Percentiles rank a stretch among this genome's conserved stretches.
Conservation (phyloP, 2,797 vertebrate genomes). For the Squalus acanthias region DNA sequence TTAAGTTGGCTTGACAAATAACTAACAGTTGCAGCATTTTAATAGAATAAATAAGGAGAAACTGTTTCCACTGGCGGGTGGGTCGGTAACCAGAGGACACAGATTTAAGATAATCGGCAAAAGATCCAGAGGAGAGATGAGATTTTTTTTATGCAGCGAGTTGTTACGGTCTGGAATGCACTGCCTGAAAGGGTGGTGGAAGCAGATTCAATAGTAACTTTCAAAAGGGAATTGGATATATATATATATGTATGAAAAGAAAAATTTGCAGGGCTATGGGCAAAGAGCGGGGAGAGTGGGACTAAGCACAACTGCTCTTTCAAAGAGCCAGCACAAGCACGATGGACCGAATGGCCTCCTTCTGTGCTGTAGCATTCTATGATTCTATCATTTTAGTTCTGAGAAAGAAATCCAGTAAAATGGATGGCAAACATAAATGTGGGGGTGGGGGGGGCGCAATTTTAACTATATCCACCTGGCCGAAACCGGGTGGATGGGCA, state of each 20-base stretch:
- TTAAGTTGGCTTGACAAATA: background rate
- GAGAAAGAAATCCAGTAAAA: background rate
- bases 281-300: background rate
- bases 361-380: background rate
- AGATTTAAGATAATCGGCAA: background rate
- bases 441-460: background rate
- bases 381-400: background rate
- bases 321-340: background rate
- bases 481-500: background rate
- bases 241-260: background rate
- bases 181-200: background rate
- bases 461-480: background rate
- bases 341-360: background rate
- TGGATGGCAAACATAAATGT: background rate
- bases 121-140: background rate
- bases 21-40: background rate
- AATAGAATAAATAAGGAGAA: background rate
- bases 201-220: background rate
- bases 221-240: background rate
- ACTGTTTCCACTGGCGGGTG: background rate
- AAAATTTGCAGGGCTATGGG: background rate
- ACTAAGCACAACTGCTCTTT: background rate
- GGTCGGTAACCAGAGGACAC: background rate
- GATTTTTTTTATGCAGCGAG: background rate
- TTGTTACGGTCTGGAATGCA: background rate